Percentiles rank a stretch among this genome's conserved stretches.
Conservation (phyloP, 2,888 invertebrate genomes). For the Plusia festucae region DNA sequence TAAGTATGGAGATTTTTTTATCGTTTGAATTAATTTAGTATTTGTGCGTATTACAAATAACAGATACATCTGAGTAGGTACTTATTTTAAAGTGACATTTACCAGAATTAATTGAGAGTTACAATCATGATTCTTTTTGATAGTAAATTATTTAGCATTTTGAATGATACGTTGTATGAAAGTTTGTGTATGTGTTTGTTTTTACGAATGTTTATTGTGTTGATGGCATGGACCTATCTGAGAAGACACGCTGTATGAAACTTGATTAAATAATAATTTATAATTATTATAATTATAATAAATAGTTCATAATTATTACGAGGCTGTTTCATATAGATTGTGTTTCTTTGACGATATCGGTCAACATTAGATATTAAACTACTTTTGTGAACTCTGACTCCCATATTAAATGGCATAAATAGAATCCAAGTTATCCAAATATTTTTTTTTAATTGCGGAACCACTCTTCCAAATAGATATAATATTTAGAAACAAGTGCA, state of each 20-base stretch:
- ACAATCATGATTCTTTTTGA: conserved; percentile 41
- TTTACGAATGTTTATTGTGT: conserved; percentile 40
- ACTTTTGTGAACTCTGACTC: conserved; percentile 38
- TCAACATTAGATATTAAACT: conserved; percentile 51
- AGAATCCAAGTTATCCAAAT: no score
- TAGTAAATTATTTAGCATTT: conserved; percentile 56
- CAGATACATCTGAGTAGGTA: conserved; percentile 33
- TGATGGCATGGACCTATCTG: conserved; percentile 31
- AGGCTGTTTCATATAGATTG: conserved; percentile 50
- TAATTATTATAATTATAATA: no score
- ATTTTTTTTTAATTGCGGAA: no score
- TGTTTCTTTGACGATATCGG: conserved; percentile 35
- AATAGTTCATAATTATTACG: conserved; percentile 27
- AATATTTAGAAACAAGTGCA: no score
- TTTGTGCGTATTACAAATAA: conserved; percentile 35
- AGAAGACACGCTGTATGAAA: conserved; percentile 37
- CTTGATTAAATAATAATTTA: conserved; percentile 15
- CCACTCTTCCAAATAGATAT: no score
- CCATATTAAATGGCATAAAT: conserved; percentile 17
- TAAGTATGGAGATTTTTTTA: conserved; percentile 38
- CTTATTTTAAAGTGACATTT: conserved; percentile 16
- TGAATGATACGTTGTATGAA: conserved; percentile 45
- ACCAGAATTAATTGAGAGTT: conserved; percentile 28
- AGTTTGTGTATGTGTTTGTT: conserved; percentile 45
- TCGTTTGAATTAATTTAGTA: conserved; percentile 24